Evolutionary conservation across 2,113 vertebrate species (phyloP), one percentile per base, ranked within the genome.

Genomic region (Brachypodius melanocephalos): DNA sequence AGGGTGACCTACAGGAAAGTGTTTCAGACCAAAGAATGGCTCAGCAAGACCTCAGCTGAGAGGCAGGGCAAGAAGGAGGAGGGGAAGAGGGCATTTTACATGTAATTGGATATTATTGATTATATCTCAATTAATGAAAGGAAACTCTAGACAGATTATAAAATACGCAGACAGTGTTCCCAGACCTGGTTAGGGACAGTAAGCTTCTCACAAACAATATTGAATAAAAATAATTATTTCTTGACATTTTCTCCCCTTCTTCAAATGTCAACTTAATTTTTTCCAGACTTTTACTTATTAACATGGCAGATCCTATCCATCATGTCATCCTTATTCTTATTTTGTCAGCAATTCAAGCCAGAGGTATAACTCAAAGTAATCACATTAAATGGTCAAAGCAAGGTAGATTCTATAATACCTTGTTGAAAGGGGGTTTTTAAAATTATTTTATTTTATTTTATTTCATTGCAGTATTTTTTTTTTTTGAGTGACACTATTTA

Each of bases 241-340:
- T 89, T 96, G 89, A 89, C 63, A 94, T 94, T 95, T 95, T 89
- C 80, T 93, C 58, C 49, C 42, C 49, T 78, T 96, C 88, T 90
- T 93, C 75, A 96, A 94, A 94, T 91, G 81, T 76, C 88, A 96
- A 51, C 73, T 72, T 89, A 85, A 46, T 91, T 88, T 93, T 93
- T 95, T 80, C 46, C 66, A 69, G 29, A 24, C 31, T 91, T 90
- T 91, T 83, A 89, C 67, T 88, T 89, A 89, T 85, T 93, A 67
- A 83, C 2, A 2, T 77, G 67, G 43, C 71, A 94, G 69, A 91
- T 91, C 38, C 21, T 89, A 94, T 94, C 84, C 45, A 62, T 91
- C 89, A 85, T 66, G 74, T 88, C 75, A 58, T 57, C 45, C 15
- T 91, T 81, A 42, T n/a, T 78, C 25, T 63, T 72, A 55, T 93